Base-by-base conservation (phyloP, 2,888 invertebrate species). In the Luperina nickerlii region DNA sequence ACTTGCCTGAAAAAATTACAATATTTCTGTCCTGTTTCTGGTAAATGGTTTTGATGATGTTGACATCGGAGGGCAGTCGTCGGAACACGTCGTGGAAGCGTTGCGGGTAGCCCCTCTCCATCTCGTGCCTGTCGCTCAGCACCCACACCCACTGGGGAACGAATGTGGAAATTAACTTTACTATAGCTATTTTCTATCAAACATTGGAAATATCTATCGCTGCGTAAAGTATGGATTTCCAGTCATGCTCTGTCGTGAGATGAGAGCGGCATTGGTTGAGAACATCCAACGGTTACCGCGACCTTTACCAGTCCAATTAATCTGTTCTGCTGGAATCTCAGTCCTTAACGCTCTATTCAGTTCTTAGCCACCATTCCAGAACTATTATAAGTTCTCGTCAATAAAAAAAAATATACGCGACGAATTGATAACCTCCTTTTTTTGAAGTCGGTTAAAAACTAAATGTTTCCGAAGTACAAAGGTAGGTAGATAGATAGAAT, bases 21-120 rank as follows among this genome's bases (percentile, higher is more conserved):
- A 98, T 97, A 90, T 97, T 97, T 54, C 98, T 97, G 90, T 98
- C 98, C n/a, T 94, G 94, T 69, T 95, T 97, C 94, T 98, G 97
- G 91, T 98, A 98, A 38, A 98, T 97, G 2, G 98, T 98, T 92
- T 98, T 98, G 76, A 98, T 97, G 87, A 94, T 95, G 79, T 90
- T 93, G 45, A 98, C 92, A 69, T 94, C 81, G n/a, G 94, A 90
- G 18, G 98, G 98, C 51, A 98, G 94, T 2, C 97, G 96, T 32
- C 95, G 94, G 94, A 98, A 98, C 91, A 98, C 96, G 84, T 97
- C 97, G 83, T 95, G 95, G 86, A 98, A 95, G 73, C 94, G 94
- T 81, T 94, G 92, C 83, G 96, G 96, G 89, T 92, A 96, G 45
- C 96, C 96, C 0, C 85, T 87, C 74, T 93, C 93, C 60, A 95